phyloP scores from a whole-genome alignment of 2,888 invertebrate genomes.

The Andrena chrysosceles region DNA sequence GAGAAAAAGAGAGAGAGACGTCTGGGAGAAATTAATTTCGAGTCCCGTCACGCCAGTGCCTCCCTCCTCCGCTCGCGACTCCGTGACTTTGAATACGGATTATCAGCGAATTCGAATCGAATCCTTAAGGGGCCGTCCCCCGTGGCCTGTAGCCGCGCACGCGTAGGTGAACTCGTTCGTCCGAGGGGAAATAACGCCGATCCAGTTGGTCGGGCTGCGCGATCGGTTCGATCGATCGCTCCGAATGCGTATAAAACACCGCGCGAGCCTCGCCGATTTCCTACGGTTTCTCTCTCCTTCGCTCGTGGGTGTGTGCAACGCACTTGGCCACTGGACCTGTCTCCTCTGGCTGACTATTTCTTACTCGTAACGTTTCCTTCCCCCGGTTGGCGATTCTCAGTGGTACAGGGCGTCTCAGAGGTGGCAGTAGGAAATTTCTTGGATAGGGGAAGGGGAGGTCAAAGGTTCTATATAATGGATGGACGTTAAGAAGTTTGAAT shows the following conservation, averaged over 20 bases:
- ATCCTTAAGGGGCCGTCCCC: slow-evolving; percentile 43
- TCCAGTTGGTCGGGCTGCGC: slow-evolving; percentile 55
- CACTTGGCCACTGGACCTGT: slow-evolving; percentile 2
- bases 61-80: background rate
- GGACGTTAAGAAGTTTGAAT: too few relatives aligned
- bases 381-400: background rate
- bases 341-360: slow-evolving; percentile 18
- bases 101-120: slow-evolving; percentile 43
- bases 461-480: too few relatives aligned
- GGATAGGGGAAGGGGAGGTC: too few relatives aligned
- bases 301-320: slow-evolving; percentile 38
- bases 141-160: slow-evolving; percentile 26
- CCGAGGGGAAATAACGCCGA: slow-evolving; percentile 56
- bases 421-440: background rate
- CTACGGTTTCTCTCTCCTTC: slow-evolving; percentile 53
- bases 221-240: slow-evolving; percentile 59
- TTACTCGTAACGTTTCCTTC: background rate
- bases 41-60: slow-evolving; percentile 26
- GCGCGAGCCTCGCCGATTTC: slow-evolving; percentile 32
- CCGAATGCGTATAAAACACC: slow-evolving; percentile 46
- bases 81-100: slow-evolving; percentile 37
- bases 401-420: background rate
- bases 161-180: slow-evolving; percentile 74
- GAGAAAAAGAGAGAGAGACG: background rate
- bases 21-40: slow-evolving; percentile 10